phyloP scores from a whole-genome alignment of 2,797 vertebrate species.

The Telmatherina bonti region DNA sequence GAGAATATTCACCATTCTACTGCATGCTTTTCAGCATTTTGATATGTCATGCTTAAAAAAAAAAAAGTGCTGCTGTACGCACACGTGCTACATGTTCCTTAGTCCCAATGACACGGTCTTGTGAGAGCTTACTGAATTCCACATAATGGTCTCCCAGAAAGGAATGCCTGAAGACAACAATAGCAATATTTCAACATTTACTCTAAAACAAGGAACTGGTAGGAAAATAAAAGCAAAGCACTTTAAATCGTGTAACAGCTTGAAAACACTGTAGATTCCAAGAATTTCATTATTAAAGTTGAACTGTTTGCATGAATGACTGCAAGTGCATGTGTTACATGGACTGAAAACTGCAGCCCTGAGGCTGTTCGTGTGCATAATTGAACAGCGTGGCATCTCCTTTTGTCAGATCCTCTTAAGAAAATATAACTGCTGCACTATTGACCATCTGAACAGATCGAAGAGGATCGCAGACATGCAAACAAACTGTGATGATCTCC shows the following conservation, averaged over 20 bases:
- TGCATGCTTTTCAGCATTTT: background rate
- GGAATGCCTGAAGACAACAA: slow-evolving; percentile 88
- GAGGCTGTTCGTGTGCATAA: slow-evolving; percentile 57
- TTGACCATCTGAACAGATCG: slow-evolving; percentile 13
- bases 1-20: slow-evolving; percentile 1
- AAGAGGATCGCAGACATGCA: slow-evolving; percentile 13
- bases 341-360: slow-evolving; percentile 52
- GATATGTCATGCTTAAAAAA: background rate
- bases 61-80: slow-evolving; percentile 80
- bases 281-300: slow-evolving; percentile 36
- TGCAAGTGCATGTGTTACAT: slow-evolving; percentile 46
- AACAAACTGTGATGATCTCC: background rate
- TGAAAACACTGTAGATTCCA: slow-evolving; percentile 28
- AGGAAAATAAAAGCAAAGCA: slow-evolving; percentile 13
- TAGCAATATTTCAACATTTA: slow-evolving; percentile 22
- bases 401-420: slow-evolving; percentile 38
- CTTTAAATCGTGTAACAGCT: slow-evolving; percentile 31
- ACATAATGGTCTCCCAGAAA: slow-evolving; percentile 98
- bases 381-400: slow-evolving; percentile 57
- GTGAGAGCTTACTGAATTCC: slow-evolving; percentile 99
- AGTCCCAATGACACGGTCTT: slow-evolving; percentile 97
- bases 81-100: slow-evolving; percentile 97
- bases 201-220: slow-evolving; percentile 19
- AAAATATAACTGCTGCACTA: slow-evolving; percentile 42
- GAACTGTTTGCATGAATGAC: slow-evolving; percentile 51